Base-by-base conservation (phyloP, 2,888 invertebrate genomes). In the Drosophila emarginata region DNA sequence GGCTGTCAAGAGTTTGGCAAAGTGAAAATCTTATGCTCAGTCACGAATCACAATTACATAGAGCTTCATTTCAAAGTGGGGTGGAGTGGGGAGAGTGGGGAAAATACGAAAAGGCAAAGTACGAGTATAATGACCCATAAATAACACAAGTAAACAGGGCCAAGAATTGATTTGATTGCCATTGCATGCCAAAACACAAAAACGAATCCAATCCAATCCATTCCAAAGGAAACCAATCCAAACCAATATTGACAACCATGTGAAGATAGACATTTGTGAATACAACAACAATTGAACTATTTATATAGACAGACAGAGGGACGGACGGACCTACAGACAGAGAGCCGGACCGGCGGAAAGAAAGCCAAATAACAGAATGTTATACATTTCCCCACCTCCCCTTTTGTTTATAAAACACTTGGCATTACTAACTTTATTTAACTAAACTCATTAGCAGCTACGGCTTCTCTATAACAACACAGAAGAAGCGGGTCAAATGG, bases 231-330 rank as follows among this genome's bases (percentile, higher is more conserved):
- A 21, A 23, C n/a, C 65, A 61, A 72, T 56, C 71, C 71, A 32
- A 32, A 32, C 60, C 52, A 71, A 40, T 32, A 26, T 52, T 45
- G 63, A 61, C 62, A 61, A 64, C 21, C 70, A 56, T 75, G 75
- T 60, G 77, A 69, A 74, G 54, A 69, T 67, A 71, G 70, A 69
- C 78, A 74, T 62, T 79, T 80, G 84, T 66, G 73, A 51, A 64
- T 45, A 59, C 84, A 68, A 68, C 40, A 45, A 45, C 40, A 45
- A 45, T 45, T 45, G 45, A 21, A 45, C 21, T 66, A 54, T 52
- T 56, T 63, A 11, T 2, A 15, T 26, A 21, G 37, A 58, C 18
- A 5, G 18, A 60, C 50, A n/a, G n/a, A 45, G 26, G n/a, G 61
- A 36, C 21, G 21, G 32, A 37, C 37, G 28, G 45, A 59, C 39